Base-by-base conservation (phyloP, 1,140 invertebrate species). In the Metopolophium dirhodum region DNA sequence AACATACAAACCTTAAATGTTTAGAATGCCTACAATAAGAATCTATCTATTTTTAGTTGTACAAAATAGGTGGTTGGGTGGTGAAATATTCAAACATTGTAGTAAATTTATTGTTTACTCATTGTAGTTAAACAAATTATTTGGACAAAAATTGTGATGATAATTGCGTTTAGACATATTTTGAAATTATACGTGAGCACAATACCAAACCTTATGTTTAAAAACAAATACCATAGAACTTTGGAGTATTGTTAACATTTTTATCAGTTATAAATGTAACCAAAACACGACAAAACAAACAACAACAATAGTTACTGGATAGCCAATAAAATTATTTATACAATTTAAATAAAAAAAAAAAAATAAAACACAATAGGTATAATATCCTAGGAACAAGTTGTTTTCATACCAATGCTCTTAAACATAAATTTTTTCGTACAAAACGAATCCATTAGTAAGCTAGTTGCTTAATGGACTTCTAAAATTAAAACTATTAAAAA, bases 351-450 rank as follows among this genome's bases (percentile, higher is more conserved):
- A 85, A 86, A 26, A 45, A 35, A n/a, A n/a, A n/a, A n/a, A n/a
- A n/a, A 30, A 45, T 26, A 85, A 77, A 85, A 85, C 18, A 85
- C 9, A 18, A 86, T 47, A 47, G 41, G 45, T 54, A 22, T 88
- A 51, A 22, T 89, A 57, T 54, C 35, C 88, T 89, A 89, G 88
- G 88, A 89, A 89, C 88, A 89, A 89, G 88, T 89, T 89, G 49
- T 57, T 57, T 89, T 89, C 88, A 89, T 89, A 89, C 88, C 88
- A 89, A 89, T 89, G 88, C 88, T 89, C 88, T 68, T 68, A 89
- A 89, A 37, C 11, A 89, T 88, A 88, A 18, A 23, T 89, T 89
- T 89, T 35, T 54, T 51, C 35, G 0, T 41, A 26, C 20, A 57
- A 87, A 87, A 49, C 83, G 4, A 68, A 85, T 30, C 23, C 9